Evolutionary conservation across 2,888 invertebrate species (phyloP).

Genomic region (Drosophila borealis): DNA sequence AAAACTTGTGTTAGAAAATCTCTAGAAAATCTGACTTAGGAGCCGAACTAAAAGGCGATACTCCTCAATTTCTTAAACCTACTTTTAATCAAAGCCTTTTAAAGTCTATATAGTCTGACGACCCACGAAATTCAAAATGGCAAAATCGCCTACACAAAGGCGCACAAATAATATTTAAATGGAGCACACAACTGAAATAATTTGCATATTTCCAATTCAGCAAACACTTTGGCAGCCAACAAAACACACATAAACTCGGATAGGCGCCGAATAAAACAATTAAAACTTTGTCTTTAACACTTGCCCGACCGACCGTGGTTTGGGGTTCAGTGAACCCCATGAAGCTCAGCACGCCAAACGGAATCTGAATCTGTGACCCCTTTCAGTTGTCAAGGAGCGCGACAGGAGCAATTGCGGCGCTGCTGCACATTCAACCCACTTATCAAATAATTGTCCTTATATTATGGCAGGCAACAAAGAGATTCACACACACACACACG

Average conservation of each 20-base stretch:
- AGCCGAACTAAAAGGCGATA: too few relatives aligned
- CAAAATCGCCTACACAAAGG: conserved; percentile 12
- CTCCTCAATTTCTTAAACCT: too few relatives aligned
- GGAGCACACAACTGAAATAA: conserved; percentile 47
- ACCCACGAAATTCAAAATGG: conserved; percentile 12
- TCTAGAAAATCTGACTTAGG: too few relatives aligned
- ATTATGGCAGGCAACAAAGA: conserved; percentile 63
- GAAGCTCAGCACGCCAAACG: not conserved
- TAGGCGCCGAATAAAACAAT: conserved; percentile 63
- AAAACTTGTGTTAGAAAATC: too few relatives aligned
- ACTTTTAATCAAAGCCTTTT: too few relatives aligned
- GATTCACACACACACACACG: conserved; percentile 29
- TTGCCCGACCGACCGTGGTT: conserved; percentile 13
- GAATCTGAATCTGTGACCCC: conserved; percentile 52
- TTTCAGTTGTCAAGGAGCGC: conserved; percentile 62
- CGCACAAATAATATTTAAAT: conserved; percentile 30
- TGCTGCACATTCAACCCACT: conserved; percentile 63
- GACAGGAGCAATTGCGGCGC: conserved; percentile 39
- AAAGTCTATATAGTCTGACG: not conserved
- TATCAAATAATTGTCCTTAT: conserved; percentile 81
- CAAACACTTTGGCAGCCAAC: conserved; percentile 41
- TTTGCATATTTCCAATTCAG: conserved; percentile 76
- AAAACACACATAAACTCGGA: conserved; percentile 15
- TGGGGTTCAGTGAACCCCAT: not conserved
- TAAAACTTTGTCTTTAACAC: conserved; percentile 74